Percentiles rank a stretch among this genome's conserved stretches.
Conservation (phyloP, 2,797 vertebrate genomes). For the Distichodus sexfasciatus region DNA sequence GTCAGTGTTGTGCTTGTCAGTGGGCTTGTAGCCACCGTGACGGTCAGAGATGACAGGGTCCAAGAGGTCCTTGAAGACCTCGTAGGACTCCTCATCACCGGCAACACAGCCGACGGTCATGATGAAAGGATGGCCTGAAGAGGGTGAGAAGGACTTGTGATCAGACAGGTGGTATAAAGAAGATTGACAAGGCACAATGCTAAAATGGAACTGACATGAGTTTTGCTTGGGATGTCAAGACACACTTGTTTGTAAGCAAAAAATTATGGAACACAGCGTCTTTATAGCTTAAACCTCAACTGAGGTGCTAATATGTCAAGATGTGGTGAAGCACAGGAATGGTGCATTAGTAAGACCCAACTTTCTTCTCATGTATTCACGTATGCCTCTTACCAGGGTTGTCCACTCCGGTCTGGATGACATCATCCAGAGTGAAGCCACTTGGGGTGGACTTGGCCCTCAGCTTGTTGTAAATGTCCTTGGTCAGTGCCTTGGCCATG, state of each 20-base stretch:
- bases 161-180: neutral
- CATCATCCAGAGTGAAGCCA: slow-evolving; percentile 89
- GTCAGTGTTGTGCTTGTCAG: slow-evolving; percentile 81
- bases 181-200: too few species aligned
- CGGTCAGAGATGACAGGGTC: slow-evolving; percentile 82
- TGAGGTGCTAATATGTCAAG: neutral
- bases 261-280: too few species aligned
- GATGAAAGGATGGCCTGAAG: slow-evolving; percentile 87
- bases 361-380: neutral
- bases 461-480: slow-evolving; percentile 82
- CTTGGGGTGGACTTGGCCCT: slow-evolving; percentile 88
- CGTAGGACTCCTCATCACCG: slow-evolving; percentile 79
- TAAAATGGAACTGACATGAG: neutral
- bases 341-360: neutral
- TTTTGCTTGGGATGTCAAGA: too few species aligned
- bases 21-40: slow-evolving; percentile 81
- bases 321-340: too few species aligned
- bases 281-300: neutral
- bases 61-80: slow-evolving; percentile 77
- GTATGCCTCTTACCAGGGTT: slow-evolving; percentile 84
- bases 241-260: too few species aligned
- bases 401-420: slow-evolving; percentile 91
- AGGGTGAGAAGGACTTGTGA: neutral
- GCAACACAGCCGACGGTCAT: slow-evolving; percentile 85
- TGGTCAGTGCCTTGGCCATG: slow-evolving; percentile 87